Evolutionary conservation across 1,140 invertebrate genomes (phyloP), one percentile per base, ranked within the genome.

Genomic region (Venturia canescens): DNA sequence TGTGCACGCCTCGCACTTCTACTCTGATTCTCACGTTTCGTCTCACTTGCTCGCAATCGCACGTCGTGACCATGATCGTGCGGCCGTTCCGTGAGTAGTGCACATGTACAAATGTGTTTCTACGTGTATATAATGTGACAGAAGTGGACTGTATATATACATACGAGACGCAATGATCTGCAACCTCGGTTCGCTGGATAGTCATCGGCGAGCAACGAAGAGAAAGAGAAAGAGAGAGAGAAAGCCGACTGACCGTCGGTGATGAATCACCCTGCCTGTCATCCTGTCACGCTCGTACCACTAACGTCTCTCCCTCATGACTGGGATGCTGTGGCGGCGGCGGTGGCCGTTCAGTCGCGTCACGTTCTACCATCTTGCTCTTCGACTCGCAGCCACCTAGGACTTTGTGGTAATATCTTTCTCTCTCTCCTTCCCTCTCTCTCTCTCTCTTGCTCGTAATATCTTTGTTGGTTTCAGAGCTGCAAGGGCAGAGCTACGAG

Each of bases 211-310:
- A 23, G 53, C 18, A 23, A n/a, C 53, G 9, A 23, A 57, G 66
- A 15, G 66, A 69, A 26, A 67, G 63, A 67, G 66, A 63, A 13
- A 26, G 60, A 27, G 60, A 63, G 26, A 63, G 60, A 63, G 60
- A 23, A 48, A 75, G 53, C 74, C 38, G 79, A 60, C 79, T 78
- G 80, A 79, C 78, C 76, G 69, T 83, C 74, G 78, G 78, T 83
- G 82, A 83, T 83, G 82, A 71, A 83, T 83, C 66, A 78, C 78
- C 74, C 63, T 48, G 76, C 63, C 82, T 78, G 82, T 80, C 82
- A 76, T 78, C 70, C 82, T 83, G 82, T 83, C 78, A 78, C 72
- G 74, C 34, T 69, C 53, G 78, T 80, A 79, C 78, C 79, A 71
- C 82, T 80, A 74, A 74, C 77, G 67, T 70, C 66, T 77, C 67